Conservation (phyloP, 1,140 invertebrate genomes). For the Magallana ariakensis region DNA sequence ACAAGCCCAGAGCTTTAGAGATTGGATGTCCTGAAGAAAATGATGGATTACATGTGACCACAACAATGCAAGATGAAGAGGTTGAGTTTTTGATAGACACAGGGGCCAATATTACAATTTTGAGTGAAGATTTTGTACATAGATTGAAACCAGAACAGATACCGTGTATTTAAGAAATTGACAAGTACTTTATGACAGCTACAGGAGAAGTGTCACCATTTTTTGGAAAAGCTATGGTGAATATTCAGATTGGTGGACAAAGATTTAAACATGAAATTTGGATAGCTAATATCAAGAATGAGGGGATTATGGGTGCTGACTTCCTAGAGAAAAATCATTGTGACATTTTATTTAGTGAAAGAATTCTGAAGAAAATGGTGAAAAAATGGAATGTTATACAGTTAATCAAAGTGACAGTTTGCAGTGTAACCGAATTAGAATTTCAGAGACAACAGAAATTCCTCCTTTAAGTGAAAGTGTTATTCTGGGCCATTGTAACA, state of each 20-base stretch:
- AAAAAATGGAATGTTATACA: constrained; percentile 11
- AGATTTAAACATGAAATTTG: constrained; percentile 35
- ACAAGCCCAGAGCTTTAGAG: neutral
- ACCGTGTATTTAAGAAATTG: neutral
- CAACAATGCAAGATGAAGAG: neutral
- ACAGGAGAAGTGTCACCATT: constrained; percentile 45
- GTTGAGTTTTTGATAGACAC: constrained; percentile 44
- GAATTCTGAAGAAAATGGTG: neutral
- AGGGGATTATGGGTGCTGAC: constrained; percentile 43
- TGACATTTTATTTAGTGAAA: constrained; percentile 35
- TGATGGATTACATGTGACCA: constrained; percentile 31
- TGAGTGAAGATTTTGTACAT: constrained; percentile 35
- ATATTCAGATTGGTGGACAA: neutral
- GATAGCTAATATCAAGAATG: constrained; percentile 43
- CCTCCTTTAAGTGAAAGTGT: too few relatives aligned
- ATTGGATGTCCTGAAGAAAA: neutral
- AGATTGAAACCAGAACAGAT: neutral
- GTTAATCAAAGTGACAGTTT: neutral
- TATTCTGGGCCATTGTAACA: too few relatives aligned
- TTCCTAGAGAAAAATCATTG: constrained; percentile 15
- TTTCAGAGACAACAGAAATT: neutral
- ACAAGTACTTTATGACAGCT: constrained; percentile 45
- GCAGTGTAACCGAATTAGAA: neutral
- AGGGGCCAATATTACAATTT: constrained; percentile 39
- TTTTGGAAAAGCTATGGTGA: constrained; percentile 38